A percentile compares a stretch with the other conserved stretches of the same genome.
Evolutionary conservation across 2,888 invertebrate species (phyloP).

Genomic region (Drosophila affinis): DNA sequence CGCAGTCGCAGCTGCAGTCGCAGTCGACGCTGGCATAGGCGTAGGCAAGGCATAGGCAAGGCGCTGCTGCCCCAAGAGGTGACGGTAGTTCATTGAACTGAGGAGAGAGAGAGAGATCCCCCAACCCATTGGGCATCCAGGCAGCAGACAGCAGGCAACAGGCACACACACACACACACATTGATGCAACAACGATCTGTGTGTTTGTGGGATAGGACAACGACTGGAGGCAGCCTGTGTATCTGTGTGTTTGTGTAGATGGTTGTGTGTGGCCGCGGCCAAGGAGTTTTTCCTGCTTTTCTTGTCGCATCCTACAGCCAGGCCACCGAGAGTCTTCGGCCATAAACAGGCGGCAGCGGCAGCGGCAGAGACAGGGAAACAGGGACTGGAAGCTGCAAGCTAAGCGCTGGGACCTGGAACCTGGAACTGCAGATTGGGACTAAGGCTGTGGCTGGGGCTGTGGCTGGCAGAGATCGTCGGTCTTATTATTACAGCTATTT

Average conservation of each 20-base stretch:
- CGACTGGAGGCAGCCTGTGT: constrained; percentile 29
- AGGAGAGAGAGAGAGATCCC: constrained; percentile 14
- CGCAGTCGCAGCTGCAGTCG: constrained; percentile 26
- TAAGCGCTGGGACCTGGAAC: constrained; percentile 3
- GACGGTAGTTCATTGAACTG: constrained; percentile 75
- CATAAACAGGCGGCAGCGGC: constrained; percentile 29
- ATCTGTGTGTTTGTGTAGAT: constrained; percentile 20
- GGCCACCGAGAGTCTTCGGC: constrained; percentile 22
- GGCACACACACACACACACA: constrained; percentile 24
- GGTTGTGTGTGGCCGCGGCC: constrained; percentile 35
- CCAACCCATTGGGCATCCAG: constrained; percentile 20
- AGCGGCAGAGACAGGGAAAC: constrained; percentile 18
- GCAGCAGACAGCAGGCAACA: constrained; percentile 21
- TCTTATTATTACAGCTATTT: constrained; percentile 74
- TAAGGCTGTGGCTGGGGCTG: constrained; percentile 5
- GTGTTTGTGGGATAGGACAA: constrained; percentile 58
- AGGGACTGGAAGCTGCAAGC: constrained; percentile 1
- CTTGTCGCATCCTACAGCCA: constrained; percentile 73
- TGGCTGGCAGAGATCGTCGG: constrained; percentile 28
- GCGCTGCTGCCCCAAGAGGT: constrained; percentile 74
- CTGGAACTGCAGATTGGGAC: constrained; percentile 2
- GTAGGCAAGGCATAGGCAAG: constrained; percentile 41
- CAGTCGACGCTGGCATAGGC: constrained; percentile 24
- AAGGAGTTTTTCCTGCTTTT: constrained; percentile 79
- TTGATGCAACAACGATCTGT: constrained; percentile 36